Evolutionary conservation across 2,888 invertebrate species (phyloP).

Genomic region (Trachelus stipa): DNA sequence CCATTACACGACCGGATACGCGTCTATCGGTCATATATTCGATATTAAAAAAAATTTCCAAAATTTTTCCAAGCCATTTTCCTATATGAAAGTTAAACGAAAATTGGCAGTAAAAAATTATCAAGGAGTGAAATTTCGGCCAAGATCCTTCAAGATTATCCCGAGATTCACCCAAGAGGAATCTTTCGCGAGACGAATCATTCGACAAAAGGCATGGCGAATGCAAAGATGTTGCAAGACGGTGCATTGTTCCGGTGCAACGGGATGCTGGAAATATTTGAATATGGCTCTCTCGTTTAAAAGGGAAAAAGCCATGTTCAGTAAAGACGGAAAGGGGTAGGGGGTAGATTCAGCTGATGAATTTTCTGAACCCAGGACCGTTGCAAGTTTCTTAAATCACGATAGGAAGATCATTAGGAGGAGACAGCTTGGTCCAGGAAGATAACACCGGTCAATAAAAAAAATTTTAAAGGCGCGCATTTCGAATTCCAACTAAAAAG

Average conservation of each 20-base stretch:
- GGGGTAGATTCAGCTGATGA: slow-evolving; percentile 21
- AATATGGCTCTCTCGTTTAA: not conserved
- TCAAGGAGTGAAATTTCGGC: not conserved
- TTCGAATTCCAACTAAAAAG: slow-evolving; percentile 24
- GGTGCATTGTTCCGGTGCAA: not conserved
- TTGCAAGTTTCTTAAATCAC: slow-evolving; percentile 40
- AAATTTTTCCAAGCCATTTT: not conserved
- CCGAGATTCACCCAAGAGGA: not conserved
- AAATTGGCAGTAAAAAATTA: not conserved
- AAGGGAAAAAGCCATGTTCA: not conserved
- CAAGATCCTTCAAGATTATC: not conserved
- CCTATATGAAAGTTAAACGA: not conserved
- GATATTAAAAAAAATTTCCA: not conserved
- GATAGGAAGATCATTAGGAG: slow-evolving; percentile 42
- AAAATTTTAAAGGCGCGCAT: slow-evolving; percentile 23
- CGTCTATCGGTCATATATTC: not conserved
- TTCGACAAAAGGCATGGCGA: not conserved
- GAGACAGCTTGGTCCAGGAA: slow-evolving; percentile 29
- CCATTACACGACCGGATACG: not conserved
- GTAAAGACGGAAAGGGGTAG: not conserved
- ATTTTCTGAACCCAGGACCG: slow-evolving; percentile 24
- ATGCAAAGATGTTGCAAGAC: not conserved
- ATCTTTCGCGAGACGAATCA: not conserved
- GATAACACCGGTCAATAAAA: slow-evolving; percentile 25
- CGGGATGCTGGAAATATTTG: not conserved